Evolutionary conservation across 2,888 invertebrate species (phyloP).

Genomic region (Iselma pallidipennis): DNA sequence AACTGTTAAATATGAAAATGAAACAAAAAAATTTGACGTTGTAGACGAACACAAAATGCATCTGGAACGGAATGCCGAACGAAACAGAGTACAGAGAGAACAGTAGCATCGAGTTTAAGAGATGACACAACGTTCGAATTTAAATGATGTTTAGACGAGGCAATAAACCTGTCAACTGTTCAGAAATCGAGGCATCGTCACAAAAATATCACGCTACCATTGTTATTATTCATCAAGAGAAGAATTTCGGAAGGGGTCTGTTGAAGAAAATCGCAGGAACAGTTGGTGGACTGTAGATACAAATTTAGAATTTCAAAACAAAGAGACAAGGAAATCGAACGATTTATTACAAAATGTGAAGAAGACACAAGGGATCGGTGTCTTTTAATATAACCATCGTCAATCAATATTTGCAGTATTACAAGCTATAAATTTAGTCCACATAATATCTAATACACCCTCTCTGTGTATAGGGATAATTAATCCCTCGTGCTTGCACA

Average conservation of each 20-base stretch:
- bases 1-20: conserved; percentile 19
- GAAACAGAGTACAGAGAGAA: conserved; percentile 23
- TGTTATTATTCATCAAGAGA: conserved; percentile 46
- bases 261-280: neutral
- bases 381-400: too few species aligned
- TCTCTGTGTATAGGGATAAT: conserved; percentile 54
- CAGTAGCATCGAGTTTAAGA: conserved; percentile 43
- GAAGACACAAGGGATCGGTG: too few species aligned
- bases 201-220: conserved; percentile 49
- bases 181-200: conserved; percentile 43
- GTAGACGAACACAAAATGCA: conserved; percentile 21
- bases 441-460: conserved; percentile 43
- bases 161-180: conserved; percentile 53
- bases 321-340: neutral
- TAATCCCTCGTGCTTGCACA: conserved; percentile 55
- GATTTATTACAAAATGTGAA: too few species aligned
- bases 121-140: conserved; percentile 52
- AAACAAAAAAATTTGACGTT: conserved; percentile 28
- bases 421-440: neutral
- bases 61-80: conserved; percentile 42
- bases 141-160: conserved; percentile 52
- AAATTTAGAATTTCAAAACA: neutral
- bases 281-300: neutral
- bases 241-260: conserved; percentile 2
- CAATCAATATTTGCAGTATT: neutral